Evolutionary conservation across 1,140 invertebrate genomes (phyloP).

Genomic region (Ruditapes philippinarum): DNA sequence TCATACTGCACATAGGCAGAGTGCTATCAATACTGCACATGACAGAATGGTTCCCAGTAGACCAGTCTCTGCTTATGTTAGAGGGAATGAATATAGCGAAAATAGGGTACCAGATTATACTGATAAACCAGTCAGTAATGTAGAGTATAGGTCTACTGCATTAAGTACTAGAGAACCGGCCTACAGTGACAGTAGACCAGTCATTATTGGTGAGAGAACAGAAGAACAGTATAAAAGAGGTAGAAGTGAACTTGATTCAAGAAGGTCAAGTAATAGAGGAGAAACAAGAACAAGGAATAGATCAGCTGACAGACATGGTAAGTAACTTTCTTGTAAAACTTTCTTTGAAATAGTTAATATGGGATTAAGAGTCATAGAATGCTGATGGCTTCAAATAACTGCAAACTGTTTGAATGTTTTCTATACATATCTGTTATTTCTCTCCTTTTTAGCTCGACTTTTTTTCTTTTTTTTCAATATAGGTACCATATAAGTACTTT

Average conservation of each 20-base stretch:
- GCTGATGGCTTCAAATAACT: too few relatives aligned
- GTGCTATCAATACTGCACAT: neutral
- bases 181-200: conserved; percentile 20
- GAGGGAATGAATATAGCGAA: neutral
- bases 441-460: too few relatives aligned
- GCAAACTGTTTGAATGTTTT: too few relatives aligned
- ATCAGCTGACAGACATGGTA: conserved; percentile 59
- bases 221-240: neutral
- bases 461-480: too few relatives aligned
- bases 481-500: too few relatives aligned
- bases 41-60: neutral
- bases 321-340: too few relatives aligned
- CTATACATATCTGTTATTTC: too few relatives aligned
- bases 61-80: neutral
- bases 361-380: too few relatives aligned
- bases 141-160: neutral
- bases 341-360: too few relatives aligned
- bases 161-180: neutral
- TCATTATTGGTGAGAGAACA: neutral
- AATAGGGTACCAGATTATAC: neutral
- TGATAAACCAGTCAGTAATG: neutral
- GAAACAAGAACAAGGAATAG: conserved; percentile 41
- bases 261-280: neutral
- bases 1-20: conserved; percentile 17
- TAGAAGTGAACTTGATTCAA: conserved; percentile 7